Conservation (phyloP, 2,113 vertebrate genomes). For the Mesembrinibis cayennensis region DNA sequence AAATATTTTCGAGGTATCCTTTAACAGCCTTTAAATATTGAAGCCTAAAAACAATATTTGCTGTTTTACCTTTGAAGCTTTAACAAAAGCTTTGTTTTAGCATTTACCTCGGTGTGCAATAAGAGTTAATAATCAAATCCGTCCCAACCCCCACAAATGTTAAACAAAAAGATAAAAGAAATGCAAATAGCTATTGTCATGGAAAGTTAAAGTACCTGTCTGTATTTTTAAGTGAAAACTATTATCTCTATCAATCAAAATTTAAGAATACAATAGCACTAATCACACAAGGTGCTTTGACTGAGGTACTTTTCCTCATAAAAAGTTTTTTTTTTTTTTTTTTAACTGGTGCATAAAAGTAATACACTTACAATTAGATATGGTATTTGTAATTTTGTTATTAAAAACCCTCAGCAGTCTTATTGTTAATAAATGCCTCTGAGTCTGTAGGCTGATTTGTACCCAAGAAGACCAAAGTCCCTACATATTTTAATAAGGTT, state of each 20-base stretch:
- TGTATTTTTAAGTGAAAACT: constrained; percentile 89
- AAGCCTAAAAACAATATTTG: constrained; percentile 83
- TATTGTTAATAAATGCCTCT: constrained; percentile 78
- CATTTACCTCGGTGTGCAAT: constrained; percentile 79
- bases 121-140: constrained; percentile 87
- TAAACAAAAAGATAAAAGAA: constrained; percentile 89
- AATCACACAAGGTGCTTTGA: constrained; percentile 86
- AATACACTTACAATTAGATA: constrained; percentile 79
- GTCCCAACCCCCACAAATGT: constrained; percentile 83
- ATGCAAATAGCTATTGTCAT: constrained; percentile 90
- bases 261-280: constrained; percentile 88
- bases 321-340: constrained; percentile 70
- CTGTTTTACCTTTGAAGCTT: constrained; percentile 79
- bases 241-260: constrained; percentile 92
- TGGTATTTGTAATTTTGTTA: constrained; percentile 81
- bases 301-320: constrained; percentile 79
- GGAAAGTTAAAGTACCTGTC: constrained; percentile 88
- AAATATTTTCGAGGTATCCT: constrained; percentile 79
- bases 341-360: constrained; percentile 75
- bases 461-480: constrained; percentile 75
- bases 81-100: constrained; percentile 86
- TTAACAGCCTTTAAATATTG: constrained; percentile 77
- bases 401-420: constrained; percentile 78
- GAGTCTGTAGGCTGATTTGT: constrained; percentile 75
- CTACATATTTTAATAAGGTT: constrained; percentile 78